Evolutionary conservation across 2,797 vertebrate genomes (phyloP), one percentile per base, ranked within the genome.

Genomic region (Trichosurus vulpecula): DNA sequence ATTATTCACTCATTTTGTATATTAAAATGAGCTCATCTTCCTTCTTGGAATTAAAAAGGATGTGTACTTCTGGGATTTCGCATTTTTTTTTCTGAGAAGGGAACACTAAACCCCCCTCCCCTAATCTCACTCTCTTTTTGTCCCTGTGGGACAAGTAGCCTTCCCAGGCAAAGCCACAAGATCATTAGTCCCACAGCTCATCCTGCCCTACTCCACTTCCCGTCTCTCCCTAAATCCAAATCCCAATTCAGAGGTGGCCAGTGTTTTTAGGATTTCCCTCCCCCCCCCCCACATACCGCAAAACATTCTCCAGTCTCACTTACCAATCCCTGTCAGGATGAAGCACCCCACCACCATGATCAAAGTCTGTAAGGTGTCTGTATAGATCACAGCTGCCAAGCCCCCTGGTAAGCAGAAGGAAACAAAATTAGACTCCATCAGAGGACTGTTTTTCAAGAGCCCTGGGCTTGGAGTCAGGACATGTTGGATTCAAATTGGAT

Each of bases 311-410:
- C 31, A n/a, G 31, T 92, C 56, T 51, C 90, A 98, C 98, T 99
- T 98, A 99, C 99, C 99, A 98, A 99, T 99, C 53, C 99, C 99
- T 98, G 99, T 99, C 8, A 99, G 99, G 97, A 99, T 99, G 92
- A 99, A 98, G 89, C 99, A 99, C 66, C 99, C 99, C 93, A 99
- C 97, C n/a, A 99, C 58, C 99, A 99, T 99, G 98, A 99, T 99
- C 61, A 98, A 51, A 0, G 99, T 99, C 98, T 99, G 99, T 92
- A 99, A 97, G 8, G 99, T 99, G 97, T 99, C 99, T 0, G 99
- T 99, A 98, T 99, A 99, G 98, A 99, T 99, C 96, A 99, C 99
- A n/a, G 99, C 99, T 1, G 99, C 99, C 96, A 99, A 97, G 91
- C 99, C 99, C 98, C 99, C 99, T 99, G 95, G 94, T 51, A 92